phyloP scores from a whole-genome alignment of 2,113 vertebrate genomes.

The Onychorhynchus coronatus region DNA sequence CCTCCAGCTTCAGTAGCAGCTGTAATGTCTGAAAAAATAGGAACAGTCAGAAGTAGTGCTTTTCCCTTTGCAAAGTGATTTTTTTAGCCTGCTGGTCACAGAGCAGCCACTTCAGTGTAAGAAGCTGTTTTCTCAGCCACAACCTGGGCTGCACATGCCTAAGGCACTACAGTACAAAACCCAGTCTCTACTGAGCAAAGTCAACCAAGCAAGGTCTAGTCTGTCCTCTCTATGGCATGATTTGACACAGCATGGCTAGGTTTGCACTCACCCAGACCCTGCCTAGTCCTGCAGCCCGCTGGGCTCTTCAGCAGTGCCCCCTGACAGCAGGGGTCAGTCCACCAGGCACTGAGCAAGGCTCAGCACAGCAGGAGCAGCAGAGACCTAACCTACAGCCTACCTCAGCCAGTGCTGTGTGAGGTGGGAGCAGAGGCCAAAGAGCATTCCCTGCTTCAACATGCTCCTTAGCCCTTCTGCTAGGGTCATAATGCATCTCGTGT shows the following conservation, averaged over 20 bases:
- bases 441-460: not conserved
- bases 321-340: accelerated
- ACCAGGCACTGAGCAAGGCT: not conserved
- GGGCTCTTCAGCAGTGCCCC: not conserved
- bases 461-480: not conserved
- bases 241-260: not conserved
- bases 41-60: not conserved
- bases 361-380: not conserved
- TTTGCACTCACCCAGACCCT: not conserved
- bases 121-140: not conserved
- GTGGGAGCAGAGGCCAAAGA: not conserved
- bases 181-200: not conserved
- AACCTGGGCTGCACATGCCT: not conserved
- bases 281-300: not conserved
- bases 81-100: not conserved
- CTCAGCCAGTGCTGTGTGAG: not conserved
- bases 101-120: not conserved
- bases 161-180: not conserved
- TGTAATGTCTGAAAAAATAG: not conserved
- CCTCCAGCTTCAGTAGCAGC: not conserved
- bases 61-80: not conserved
- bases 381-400: not conserved
- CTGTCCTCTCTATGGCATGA: accelerated
- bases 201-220: not conserved
- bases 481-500: not conserved